Conservation (phyloP, 1,140 invertebrate genomes). For the Diploscapter pachys region DNA sequence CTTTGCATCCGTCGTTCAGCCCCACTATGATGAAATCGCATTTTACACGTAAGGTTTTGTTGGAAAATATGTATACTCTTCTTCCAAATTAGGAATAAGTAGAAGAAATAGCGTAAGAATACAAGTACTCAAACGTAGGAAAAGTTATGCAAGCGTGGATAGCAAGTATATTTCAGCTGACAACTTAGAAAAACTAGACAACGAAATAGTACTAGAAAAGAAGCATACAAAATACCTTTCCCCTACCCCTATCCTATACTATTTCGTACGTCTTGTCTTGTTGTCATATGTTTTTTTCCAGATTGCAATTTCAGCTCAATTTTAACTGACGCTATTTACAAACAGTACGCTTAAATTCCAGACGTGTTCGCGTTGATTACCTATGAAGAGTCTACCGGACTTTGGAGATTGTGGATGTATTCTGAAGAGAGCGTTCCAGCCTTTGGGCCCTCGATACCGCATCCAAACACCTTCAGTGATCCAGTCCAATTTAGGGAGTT, state of each 20-base stretch:
- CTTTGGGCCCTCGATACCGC: slow-evolving; percentile 86
- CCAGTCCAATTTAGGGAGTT: slow-evolving; percentile 92
- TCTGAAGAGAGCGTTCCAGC: slow-evolving; percentile 71
- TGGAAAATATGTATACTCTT: background rate
- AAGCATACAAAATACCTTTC: too few relatives aligned
- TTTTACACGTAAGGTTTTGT: slow-evolving; percentile 9
- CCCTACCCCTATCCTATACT: too few relatives aligned
- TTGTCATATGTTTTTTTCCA: too few relatives aligned
- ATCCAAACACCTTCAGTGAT: slow-evolving; percentile 78
- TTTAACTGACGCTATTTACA: slow-evolving; percentile 72
- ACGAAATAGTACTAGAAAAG: too few relatives aligned
- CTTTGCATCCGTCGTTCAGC: slow-evolving; percentile 92
- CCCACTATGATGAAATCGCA: slow-evolving; percentile 81
- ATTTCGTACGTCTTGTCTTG: too few relatives aligned
- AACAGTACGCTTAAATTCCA: slow-evolving; percentile 71
- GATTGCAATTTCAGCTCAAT: slow-evolving; percentile 70
- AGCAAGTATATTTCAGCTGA: too few relatives aligned
- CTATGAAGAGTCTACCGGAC: slow-evolving; percentile 69
- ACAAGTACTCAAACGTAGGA: too few relatives aligned
- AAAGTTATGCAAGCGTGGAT: too few relatives aligned
- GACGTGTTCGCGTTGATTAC: slow-evolving; percentile 77
- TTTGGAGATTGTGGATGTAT: slow-evolving; percentile 19
- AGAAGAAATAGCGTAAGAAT: too few relatives aligned
- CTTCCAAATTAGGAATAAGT: too few relatives aligned
- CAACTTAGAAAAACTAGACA: too few relatives aligned